Evolutionary conservation across 2,797 vertebrate species (phyloP), one percentile per base, ranked within the genome.

Genomic region (Spizella passerina): DNA sequence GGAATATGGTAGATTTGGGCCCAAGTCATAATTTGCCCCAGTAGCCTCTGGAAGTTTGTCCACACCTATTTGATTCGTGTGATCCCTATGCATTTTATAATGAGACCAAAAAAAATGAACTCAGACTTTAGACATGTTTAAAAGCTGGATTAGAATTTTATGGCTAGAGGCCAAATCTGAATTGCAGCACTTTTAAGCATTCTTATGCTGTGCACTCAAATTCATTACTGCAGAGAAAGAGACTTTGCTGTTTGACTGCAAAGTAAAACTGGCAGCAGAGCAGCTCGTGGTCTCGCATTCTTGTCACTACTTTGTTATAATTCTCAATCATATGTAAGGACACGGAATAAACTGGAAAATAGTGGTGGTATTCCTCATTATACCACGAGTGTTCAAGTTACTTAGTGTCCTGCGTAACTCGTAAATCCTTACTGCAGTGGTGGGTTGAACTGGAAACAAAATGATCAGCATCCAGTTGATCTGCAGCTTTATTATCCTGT

Each of bases 81-180:
- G 36, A 82, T 88, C 38, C 36, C 15, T 73, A 4, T n/a, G n/a
- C n/a, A n/a, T 86, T 88, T 93, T 84, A 43, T 73, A 90, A 72
- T 0, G 3, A 90, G 66, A 44, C 22, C 4, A 34, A 46, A 56
- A 79, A 78, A 21, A 3, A 3, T 30, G 10, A n/a, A 0, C 39
- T 30, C 39, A 72, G 55, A 41, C 8, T 59, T 70, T 32, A 34
- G 30, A 52, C 6, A 1, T 82, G 17, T 63, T 93, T 93, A 44
- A 84, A 86, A 90, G 50, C 59, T 91, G 86, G 23, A 39, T 91
- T 88, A 91, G 56, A 66, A 66, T 90, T 82, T 79, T 76, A 38
- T 91, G 91, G 70, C 82, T 73, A 8, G 47, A 84, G 44, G 50
- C 88, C 88, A 94, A 69, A 83, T 86, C 26, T 79, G 86, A 86